Conservation (phyloP, 1,140 invertebrate genomes). For the Vanessa atalanta region DNA sequence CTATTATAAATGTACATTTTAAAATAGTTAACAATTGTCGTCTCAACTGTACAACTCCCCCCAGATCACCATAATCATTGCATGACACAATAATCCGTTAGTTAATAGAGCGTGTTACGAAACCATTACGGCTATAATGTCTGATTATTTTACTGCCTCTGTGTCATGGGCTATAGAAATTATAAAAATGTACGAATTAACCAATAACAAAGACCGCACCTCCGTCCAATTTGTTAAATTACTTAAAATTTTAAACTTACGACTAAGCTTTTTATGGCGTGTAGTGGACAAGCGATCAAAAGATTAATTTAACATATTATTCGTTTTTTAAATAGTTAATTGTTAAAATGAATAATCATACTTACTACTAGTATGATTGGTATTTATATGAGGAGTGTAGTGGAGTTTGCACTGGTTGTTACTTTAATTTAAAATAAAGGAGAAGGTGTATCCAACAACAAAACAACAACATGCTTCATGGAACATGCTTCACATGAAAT, state of each 20-base stretch:
- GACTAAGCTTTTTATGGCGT: too few relatives aligned
- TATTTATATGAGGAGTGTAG: too few relatives aligned
- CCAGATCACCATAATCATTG: conserved; percentile 55
- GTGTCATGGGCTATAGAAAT: conserved; percentile 34
- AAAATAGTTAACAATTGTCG: conserved; percentile 3
- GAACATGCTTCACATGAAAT: too few relatives aligned
- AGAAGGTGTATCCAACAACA: too few relatives aligned
- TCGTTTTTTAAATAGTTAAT: too few relatives aligned
- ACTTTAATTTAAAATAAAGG: too few relatives aligned
- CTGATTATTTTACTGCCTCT: conserved; percentile 41
- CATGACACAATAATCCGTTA: conserved; percentile 54
- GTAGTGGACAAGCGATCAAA: too few relatives aligned
- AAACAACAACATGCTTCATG: too few relatives aligned
- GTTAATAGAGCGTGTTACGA: conserved; percentile 56
- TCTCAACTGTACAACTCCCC: conserved; percentile 32
- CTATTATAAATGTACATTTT: not conserved
- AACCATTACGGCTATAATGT: conserved; percentile 42
- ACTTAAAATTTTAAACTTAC: not conserved
- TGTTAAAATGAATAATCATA: too few relatives aligned
- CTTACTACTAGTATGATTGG: too few relatives aligned
- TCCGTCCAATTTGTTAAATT: not conserved
- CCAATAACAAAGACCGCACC: conserved; percentile 19
- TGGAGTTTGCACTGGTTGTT: too few relatives aligned
- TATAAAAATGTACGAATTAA: conserved; percentile 19
- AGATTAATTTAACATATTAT: too few relatives aligned